Evolutionary conservation across 2,888 invertebrate genomes (phyloP), one percentile per base, ranked within the genome.

Genomic region (Conops quadrifasciatus): DNA sequence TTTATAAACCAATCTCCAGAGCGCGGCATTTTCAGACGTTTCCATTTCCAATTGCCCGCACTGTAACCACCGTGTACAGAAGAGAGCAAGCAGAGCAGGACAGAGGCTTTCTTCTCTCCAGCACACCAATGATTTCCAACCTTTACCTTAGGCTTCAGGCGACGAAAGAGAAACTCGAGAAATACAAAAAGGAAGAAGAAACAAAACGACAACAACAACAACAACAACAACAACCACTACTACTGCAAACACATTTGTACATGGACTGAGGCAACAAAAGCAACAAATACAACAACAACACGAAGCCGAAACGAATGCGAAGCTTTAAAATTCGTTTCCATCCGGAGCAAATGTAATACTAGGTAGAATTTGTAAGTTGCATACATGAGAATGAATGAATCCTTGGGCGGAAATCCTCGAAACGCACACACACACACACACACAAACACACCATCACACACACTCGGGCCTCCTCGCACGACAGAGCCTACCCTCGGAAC

Each of bases 351-450:
- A 67, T 58, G 59, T 43, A 45, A 59, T 47, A 45, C 36, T 36
- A 36, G 56, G 58, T 47, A 53, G 66, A 56, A 66, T 53, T 66
- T 59, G n/a, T 30, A 51, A 36, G 36, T 36, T 36, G 67, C 36
- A 58, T 62, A 67, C 71, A 75, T 75, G 73, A 75, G 67, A 67
- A 72, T 68, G 67, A 67, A 72, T 68, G 71, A 68, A 66, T 62
- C 73, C 73, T 67, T 66, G 69, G 71, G 71, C 60, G 56, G 59
- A 73, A 71, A 73, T 67, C 70, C 70, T 43, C 71, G 26, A 36
- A 45, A 62, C 56, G 13, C 30, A 65, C 66, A 36, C 60, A 71
- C 56, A 43, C 28, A 59, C 63, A 53, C 58, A 58, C 30, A 26
- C 30, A 51, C 65, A 16, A 21, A 64, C 64, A 64, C n/a, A 51